Base-by-base conservation (phyloP, 2,113 vertebrate species). In the Megaceryle torquata region DNA sequence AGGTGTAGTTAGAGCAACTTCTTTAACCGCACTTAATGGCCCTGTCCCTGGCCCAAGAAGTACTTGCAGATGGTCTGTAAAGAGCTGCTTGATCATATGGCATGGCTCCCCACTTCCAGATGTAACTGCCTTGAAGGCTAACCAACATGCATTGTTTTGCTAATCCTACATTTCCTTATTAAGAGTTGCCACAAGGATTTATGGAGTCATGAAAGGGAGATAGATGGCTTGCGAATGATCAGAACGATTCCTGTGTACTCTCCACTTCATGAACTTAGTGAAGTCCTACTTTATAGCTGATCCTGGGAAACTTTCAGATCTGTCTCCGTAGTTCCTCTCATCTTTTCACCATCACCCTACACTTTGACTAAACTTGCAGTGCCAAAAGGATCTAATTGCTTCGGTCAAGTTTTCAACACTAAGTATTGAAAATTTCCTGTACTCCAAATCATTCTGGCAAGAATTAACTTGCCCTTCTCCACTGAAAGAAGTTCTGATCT, bases 131-230 rank as follows among this genome's bases (percentile, higher is more conserved):
- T 95, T 57, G 50, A 87, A 92, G 70, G 67, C 78, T 80, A 91
- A 94, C 59, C 78, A 70, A 65, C 65, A 54, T 2, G 33, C 70
- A 61, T 63, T 94, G 75, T 85, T 94, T 77, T 11, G 9, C 69
- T 94, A 95, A 93, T 89, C 88, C 72, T 93, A 95, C 92, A 91
- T 93, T 97, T 96, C 93, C 88, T 92, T 92, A 95, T 96, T 92
- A 95, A 96, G 69, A 93, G 35, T 28, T 57, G 86, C 59, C 72
- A 92, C 88, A 84, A 69, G 75, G 39, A 89, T 95, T 92, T 96
- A 96, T 87, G 91, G 69, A 87, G 89, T 93, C 88, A 77, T 95
- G 93, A 96, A 96, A 95, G 83, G 57, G 77, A 89, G 95, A 94
- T 92, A 89, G 74, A 94, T 43, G 70, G 74, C 59, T 92, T 88